phyloP scores from a whole-genome alignment of 1,140 invertebrate species.

The Acromyrmex charruanus region DNA sequence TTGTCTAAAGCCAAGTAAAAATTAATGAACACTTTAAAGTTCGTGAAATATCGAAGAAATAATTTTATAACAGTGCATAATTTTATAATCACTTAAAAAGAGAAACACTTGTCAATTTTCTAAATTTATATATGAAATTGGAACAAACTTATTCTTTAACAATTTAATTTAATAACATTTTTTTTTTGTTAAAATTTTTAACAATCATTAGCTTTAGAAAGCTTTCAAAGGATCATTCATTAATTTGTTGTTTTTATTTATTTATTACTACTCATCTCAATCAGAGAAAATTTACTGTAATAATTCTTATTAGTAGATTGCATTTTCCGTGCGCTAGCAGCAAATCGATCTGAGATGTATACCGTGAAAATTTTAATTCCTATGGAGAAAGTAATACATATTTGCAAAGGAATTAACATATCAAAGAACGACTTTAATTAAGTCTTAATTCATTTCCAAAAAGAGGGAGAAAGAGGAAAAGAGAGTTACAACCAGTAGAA shows the following conservation, averaged over 20 bases:
- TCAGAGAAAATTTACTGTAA: background rate
- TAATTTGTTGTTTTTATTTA: background rate
- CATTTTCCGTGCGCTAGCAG: background rate
- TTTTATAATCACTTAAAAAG: background rate
- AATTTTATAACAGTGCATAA: background rate
- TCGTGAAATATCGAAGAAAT: background rate
- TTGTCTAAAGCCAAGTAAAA: background rate
- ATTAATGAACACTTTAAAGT: background rate
- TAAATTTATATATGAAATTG: background rate
- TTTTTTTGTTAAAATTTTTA: background rate
- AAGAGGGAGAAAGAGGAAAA: slow-evolving; percentile 74
- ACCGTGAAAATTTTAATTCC: slow-evolving; percentile 70
- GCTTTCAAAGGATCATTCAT: background rate
- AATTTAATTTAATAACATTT: background rate
- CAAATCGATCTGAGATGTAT: slow-evolving; percentile 36
- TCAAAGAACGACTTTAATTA: slow-evolving; percentile 87
- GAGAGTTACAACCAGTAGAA: slow-evolving; percentile 45
- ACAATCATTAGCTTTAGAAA: background rate
- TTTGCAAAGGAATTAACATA: slow-evolving; percentile 86
- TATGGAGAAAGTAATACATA: slow-evolving; percentile 76
- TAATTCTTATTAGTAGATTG: background rate
- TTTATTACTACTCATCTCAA: slow-evolving; percentile 14
- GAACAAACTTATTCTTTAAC: background rate
- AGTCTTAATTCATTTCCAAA: slow-evolving; percentile 86
- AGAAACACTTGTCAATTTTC: background rate